Percentiles rank a stretch among this genome's conserved stretches.
phyloP scores from a whole-genome alignment of 1,140 invertebrate genomes.

The Aradophagus sp. region DNA sequence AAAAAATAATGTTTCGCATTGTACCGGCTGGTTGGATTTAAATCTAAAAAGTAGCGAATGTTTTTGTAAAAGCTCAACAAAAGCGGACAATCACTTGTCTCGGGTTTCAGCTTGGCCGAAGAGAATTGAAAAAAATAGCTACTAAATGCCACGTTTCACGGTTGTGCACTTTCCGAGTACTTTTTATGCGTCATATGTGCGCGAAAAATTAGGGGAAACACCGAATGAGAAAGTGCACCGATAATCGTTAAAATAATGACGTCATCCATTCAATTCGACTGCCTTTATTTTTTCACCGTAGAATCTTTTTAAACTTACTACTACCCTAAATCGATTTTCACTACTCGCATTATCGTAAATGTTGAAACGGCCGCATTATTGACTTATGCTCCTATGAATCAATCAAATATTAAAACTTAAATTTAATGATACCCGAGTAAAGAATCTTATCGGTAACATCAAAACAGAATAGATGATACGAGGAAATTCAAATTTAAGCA shows the following conservation, averaged over 20 bases:
- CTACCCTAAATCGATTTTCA: constrained; percentile 38
- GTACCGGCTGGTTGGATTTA: too few relatives aligned
- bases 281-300: constrained; percentile 31
- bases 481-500: too few relatives aligned
- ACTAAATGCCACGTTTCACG: constrained; percentile 8
- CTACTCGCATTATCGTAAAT: constrained; percentile 40
- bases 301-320: constrained; percentile 43
- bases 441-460: too few relatives aligned
- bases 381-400: constrained; percentile 28
- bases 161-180: background rate
- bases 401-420: constrained; percentile 22
- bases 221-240: constrained; percentile 37
- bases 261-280: constrained; percentile 33
- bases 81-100: too few relatives aligned
- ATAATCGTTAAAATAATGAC: constrained; percentile 55
- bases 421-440: constrained; percentile 2
- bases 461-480: too few relatives aligned
- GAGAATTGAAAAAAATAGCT: constrained; percentile 8
- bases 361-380: constrained; percentile 23
- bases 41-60: too few relatives aligned
- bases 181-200: constrained; percentile 39
- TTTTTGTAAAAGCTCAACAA: too few relatives aligned
- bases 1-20: too few relatives aligned
- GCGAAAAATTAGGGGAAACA: constrained; percentile 45
- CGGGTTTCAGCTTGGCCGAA: too few relatives aligned